Conservation (phyloP, 2,888 invertebrate species). For the Epinotia bilunana region DNA sequence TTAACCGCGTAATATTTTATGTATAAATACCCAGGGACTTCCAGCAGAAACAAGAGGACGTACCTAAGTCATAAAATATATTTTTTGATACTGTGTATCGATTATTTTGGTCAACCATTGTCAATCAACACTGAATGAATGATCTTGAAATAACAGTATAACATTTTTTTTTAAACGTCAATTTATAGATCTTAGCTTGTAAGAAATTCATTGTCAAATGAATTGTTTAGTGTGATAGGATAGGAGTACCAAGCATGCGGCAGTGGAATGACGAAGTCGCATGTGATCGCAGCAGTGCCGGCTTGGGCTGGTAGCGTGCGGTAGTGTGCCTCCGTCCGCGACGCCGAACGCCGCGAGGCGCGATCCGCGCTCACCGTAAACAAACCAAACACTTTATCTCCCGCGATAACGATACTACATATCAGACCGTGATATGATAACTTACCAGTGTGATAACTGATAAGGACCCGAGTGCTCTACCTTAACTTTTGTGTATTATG, state of each 20-base stretch:
- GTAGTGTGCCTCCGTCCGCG: constrained; percentile 64
- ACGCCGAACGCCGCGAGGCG: constrained; percentile 63
- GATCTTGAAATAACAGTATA: not conserved
- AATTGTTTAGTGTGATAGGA: not conserved
- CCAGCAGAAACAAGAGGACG: not conserved
- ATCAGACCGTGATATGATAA: constrained; percentile 79
- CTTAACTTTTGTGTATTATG: constrained; percentile 74
- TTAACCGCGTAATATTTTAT: constrained; percentile 4
- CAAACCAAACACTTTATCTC: constrained; percentile 76
- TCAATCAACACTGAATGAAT: not conserved
- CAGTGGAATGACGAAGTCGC: constrained; percentile 36
- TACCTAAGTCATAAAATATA: too few species aligned
- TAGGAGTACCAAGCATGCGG: constrained; percentile 20
- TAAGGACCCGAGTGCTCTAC: constrained; percentile 76
- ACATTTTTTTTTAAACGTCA: too few species aligned
- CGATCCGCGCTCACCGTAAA: constrained; percentile 60
- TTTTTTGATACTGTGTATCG: not conserved
- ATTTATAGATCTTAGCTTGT: not conserved
- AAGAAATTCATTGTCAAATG: not conserved
- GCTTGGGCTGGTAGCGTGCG: constrained; percentile 40
- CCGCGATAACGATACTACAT: constrained; percentile 75
- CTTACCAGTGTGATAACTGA: constrained; percentile 78
- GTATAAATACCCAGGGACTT: not conserved
- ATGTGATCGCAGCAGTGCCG: constrained; percentile 50
- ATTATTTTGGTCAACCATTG: not conserved